These are phyloP conservation scores for Drosophila auraria DNA, from an alignment of 1,140 invertebrate species.

Conservation along the genomic window DNA sequence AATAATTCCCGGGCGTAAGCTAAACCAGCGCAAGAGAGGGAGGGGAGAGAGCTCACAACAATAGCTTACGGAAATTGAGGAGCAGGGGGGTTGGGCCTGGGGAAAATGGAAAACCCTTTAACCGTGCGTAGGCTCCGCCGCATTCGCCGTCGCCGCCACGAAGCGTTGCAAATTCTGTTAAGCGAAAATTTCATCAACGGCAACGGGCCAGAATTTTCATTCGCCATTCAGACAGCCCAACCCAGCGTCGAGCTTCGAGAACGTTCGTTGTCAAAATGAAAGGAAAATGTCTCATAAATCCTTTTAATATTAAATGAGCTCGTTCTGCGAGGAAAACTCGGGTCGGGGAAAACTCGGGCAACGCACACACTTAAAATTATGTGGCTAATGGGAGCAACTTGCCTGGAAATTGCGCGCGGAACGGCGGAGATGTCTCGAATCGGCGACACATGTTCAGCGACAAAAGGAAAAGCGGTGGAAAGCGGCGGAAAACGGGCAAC, in stretches of 20 bases:
- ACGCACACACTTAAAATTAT: slow-evolving; percentile 82
- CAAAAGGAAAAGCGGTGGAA: slow-evolving; percentile 4
- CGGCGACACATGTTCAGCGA: slow-evolving; percentile 68
- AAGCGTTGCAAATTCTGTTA: slow-evolving; percentile 82
- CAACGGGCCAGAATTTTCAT: slow-evolving; percentile 69
- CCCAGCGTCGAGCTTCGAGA: slow-evolving; percentile 1
- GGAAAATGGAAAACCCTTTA: slow-evolving; percentile 80
- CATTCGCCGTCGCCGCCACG: slow-evolving; percentile 38
- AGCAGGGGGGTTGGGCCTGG: background rate
- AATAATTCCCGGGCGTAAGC: slow-evolving; percentile 82
- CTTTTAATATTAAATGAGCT: slow-evolving; percentile 84
- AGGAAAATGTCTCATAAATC: slow-evolving; percentile 84
- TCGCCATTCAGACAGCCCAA: slow-evolving; percentile 55
- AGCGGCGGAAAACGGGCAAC: slow-evolving; percentile 6
- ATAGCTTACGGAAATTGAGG: slow-evolving; percentile 53
- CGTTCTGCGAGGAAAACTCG: slow-evolving; percentile 41
- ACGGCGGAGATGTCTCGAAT: slow-evolving; percentile 50
- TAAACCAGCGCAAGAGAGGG: slow-evolving; percentile 66
- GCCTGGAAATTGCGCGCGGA: slow-evolving; percentile 76
- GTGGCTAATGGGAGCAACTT: slow-evolving; percentile 83
- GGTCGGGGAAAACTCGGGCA: slow-evolving; percentile 46
- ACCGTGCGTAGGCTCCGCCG: slow-evolving; percentile 69
- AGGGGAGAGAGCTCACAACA: slow-evolving; percentile 60
- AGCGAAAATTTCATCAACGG: slow-evolving; percentile 83
- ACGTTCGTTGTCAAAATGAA: slow-evolving; percentile 80